Conservation (phyloP, 2,797 vertebrate species). For the Aphelocoma californica region DNA sequence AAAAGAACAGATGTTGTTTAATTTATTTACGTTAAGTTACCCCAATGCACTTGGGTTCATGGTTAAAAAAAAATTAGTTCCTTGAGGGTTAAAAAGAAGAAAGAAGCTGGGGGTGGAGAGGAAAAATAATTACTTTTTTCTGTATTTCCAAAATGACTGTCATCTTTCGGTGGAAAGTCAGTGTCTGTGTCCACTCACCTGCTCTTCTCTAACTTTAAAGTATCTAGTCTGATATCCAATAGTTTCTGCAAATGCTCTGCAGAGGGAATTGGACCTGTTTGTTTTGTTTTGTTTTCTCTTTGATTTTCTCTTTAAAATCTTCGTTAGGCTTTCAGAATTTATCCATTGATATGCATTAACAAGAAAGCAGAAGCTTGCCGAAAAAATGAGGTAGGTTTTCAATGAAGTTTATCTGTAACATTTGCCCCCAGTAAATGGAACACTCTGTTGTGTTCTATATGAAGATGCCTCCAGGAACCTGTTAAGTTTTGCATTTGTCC, state of each 20-base stretch:
- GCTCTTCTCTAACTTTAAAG: not conserved
- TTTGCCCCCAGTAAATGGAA: not conserved
- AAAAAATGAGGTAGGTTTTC: not conserved
- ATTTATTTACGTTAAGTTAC: not conserved
- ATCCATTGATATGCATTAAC: not conserved
- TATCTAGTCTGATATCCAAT: not conserved
- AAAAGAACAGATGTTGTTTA: not conserved
- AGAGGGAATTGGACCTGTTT: not conserved
- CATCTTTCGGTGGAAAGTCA: not conserved
- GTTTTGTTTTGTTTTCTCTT: not conserved
- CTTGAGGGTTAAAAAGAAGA: not conserved
- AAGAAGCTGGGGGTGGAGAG: not conserved
- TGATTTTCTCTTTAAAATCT: not conserved
- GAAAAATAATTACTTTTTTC: not conserved
- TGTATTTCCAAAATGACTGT: not conserved
- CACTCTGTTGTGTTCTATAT: not conserved
- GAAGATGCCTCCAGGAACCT: not conserved
- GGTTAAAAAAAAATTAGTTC: not conserved
- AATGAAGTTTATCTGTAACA: not conserved
- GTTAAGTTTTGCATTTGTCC: not conserved
- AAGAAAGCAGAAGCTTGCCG: not conserved
- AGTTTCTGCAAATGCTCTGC: not conserved
- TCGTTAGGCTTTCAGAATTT: not conserved
- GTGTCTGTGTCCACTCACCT: not conserved
- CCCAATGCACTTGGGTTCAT: not conserved